Percentiles rank a stretch among this genome's conserved stretches.
Evolutionary conservation across 2,888 invertebrate species (phyloP).

Genomic region (Mythimna albipuncta): DNA sequence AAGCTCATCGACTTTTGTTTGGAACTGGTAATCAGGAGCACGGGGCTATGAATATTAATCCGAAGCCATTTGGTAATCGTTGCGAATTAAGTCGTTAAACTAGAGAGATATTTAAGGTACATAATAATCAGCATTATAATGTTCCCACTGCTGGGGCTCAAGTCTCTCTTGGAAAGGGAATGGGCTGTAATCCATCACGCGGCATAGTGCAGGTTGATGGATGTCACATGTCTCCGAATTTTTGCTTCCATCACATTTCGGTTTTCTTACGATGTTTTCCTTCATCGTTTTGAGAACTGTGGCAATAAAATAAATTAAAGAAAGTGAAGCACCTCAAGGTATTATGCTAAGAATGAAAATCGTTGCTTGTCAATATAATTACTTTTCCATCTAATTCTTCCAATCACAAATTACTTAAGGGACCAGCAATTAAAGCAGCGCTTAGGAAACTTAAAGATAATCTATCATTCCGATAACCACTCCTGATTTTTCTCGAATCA

Average conservation of each 20-base stretch:
- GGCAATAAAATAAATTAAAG: no score
- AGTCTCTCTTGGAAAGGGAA: no score
- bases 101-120: neutral
- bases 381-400: conserved; percentile 23
- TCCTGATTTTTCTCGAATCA: conserved; percentile 72
- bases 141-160: no score
- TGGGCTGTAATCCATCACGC: no score
- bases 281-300: no score
- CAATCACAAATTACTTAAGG: conserved; percentile 39
- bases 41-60: conserved; percentile 33
- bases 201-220: no score
- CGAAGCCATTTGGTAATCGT: conserved; percentile 17
- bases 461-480: conserved; percentile 66
- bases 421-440: conserved; percentile 56
- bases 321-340: no score
- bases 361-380: conserved; percentile 19
- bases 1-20: conserved; percentile 32
- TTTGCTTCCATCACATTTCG: no score
- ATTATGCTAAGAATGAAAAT: neutral
- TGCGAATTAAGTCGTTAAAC: conserved; percentile 21
- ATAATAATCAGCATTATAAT: neutral
- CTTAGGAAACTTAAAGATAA: conserved; percentile 63
- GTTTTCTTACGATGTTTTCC: no score
- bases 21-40: conserved; percentile 10
- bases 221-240: no score